Conservation (phyloP, 2,113 vertebrate species). For the Chionis minor region DNA sequence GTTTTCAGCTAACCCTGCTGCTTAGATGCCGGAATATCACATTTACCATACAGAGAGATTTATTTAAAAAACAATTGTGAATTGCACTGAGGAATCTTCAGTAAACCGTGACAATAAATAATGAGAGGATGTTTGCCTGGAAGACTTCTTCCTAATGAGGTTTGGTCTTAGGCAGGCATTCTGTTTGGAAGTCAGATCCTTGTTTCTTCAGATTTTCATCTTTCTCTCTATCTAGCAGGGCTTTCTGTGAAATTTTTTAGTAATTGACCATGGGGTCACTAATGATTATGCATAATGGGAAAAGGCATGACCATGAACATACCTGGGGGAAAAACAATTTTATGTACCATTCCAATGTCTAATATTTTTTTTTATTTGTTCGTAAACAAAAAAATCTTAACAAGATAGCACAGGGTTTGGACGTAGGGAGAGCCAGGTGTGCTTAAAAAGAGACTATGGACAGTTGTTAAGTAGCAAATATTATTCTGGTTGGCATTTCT, state of each 20-base stretch:
- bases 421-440: not conserved
- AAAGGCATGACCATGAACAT: not conserved
- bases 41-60: constrained; percentile 2
- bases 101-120: constrained; percentile 53
- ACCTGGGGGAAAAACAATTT: not conserved
- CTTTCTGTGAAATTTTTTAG: not conserved
- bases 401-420: not conserved
- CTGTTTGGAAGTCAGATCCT: constrained; percentile 2
- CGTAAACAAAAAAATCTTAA: not conserved
- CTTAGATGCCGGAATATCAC: not conserved
- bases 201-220: not conserved
- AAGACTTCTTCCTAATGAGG: constrained; percentile 39
- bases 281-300: not conserved
- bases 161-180: constrained; percentile 10
- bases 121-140: constrained; percentile 42
- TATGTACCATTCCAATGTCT: not conserved
- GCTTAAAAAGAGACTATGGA: not conserved
- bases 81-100: constrained; percentile 21
- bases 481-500: not conserved
- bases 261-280: not conserved
- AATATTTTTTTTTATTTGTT: not conserved
- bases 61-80: constrained; percentile 20
- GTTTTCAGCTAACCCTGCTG: constrained; percentile 17
- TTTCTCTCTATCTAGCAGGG: not conserved
- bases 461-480: not conserved